Evolutionary conservation across 2,113 vertebrate genomes (phyloP).

Genomic region (Hoplias malabaricus): DNA sequence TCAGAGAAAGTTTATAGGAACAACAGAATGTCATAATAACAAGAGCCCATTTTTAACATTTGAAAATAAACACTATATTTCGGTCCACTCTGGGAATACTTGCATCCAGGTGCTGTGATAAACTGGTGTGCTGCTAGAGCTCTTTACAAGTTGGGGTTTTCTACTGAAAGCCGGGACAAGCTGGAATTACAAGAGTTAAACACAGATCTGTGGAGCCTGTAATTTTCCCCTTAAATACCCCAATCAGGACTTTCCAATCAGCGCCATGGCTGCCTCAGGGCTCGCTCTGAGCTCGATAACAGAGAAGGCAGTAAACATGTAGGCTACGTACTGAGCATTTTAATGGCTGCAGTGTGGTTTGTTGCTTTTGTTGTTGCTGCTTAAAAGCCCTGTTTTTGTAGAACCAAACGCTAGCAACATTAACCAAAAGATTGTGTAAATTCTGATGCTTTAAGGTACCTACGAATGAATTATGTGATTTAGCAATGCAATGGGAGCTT

Average conservation of each 20-base stretch:
- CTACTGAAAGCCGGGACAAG: neutral
- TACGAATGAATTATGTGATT: too few species aligned
- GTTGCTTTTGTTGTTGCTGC: neutral
- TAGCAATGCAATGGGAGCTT: too few species aligned
- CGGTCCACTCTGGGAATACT: neutral
- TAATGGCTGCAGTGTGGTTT: neutral
- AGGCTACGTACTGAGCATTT: neutral
- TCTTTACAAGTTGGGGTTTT: too few species aligned
- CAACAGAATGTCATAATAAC: slow-evolving; percentile 7
- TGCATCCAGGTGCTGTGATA: neutral
- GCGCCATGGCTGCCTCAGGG: neutral
- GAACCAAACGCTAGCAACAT: neutral
- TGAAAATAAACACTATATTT: neutral
- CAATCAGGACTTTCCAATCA: slow-evolving; percentile 6
- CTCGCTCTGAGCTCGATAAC: neutral
- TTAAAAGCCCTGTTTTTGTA: neutral
- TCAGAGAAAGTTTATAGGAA: neutral
- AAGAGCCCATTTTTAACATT: neutral
- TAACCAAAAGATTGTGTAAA: too few species aligned
- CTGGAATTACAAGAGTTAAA: neutral
- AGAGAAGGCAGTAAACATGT: neutral
- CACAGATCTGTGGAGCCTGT: neutral
- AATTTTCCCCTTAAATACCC: neutral
- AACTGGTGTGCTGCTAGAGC: neutral
- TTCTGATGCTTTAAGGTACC: too few species aligned